Evolutionary conservation across 2,888 invertebrate genomes (phyloP), one percentile per base, ranked within the genome.

Genomic region (Lacanobia wlatinum): DNA sequence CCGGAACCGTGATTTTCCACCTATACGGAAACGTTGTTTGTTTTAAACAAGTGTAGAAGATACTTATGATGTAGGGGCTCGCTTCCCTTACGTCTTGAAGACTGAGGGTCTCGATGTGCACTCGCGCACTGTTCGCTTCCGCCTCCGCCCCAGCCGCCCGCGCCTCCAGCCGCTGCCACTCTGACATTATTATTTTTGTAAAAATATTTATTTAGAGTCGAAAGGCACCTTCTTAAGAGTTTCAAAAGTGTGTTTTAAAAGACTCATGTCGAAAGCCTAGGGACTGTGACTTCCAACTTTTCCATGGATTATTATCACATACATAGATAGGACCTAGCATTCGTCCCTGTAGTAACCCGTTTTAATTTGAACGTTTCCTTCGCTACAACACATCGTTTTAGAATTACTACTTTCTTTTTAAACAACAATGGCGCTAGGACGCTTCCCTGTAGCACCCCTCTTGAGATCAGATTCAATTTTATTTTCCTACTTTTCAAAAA

Each of bases 401-500:
- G 0, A 34, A 34, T 67, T n/a, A 28, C 5, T 18, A 16, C 12
- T 23, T 61, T 46, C 10, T 61, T 34, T 61, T 18, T 18, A 34
- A 8, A n/a, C 10, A 21, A 46, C 18, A n/a, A 28, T 14, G 56
- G 43, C n/a, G 16, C 50, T 76, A 76, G 18, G 1, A 68, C 8
- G 10, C 23, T 67, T 23, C 43, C 76, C 23, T 69, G 73, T 46
- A n/a, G 38, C 12, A 77, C 46, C 4, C 58, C 38, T 38, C 18
- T 53, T 55, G 10, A 23, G 5, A 55, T n/a, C 3, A n/a, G n/a
- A n/a, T 61, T 16, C 10, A 34, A 16, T 9, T 28, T 43, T 28
- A 28, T 52, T 14, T 34, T 21, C 1, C 21, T 23, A 28, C 38
- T 14, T 21, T 10, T 18, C 18, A 28, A 18, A 16, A 5, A 2